Evolutionary conservation across 2,113 vertebrate species (phyloP).

Genomic region (Hoplias malabaricus): DNA sequence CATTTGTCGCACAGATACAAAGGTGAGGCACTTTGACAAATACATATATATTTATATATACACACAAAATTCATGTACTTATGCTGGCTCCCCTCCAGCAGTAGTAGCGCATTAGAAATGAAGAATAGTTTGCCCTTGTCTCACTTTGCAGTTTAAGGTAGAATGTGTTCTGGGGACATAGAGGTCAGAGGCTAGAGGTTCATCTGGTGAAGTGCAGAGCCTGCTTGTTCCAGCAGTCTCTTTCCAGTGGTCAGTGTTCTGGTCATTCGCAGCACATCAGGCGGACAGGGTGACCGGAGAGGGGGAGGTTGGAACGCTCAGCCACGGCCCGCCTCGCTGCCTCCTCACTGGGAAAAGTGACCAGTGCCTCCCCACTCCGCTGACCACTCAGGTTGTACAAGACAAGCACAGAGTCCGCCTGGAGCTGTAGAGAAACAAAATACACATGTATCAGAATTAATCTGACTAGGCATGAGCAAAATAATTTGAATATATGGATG

Average conservation of each 20-base stretch:
- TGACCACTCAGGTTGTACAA: conserved; percentile 87
- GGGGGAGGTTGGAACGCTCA: conserved; percentile 75
- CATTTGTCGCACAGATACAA: neutral
- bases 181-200: conserved; percentile 42
- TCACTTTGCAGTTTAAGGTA: neutral
- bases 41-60: conserved; percentile 17
- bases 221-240: conserved; percentile 14
- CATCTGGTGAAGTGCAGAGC: conserved; percentile 40
- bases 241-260: conserved; percentile 17
- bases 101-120: conserved; percentile 8
- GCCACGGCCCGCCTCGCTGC: conserved; percentile 79
- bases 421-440: conserved; percentile 71
- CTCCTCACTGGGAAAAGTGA: conserved; percentile 86
- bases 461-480: neutral
- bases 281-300: conserved; percentile 78
- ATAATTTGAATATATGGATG: too few relatives aligned
- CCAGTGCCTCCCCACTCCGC: conserved; percentile 86
- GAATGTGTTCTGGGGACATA: neutral
- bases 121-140: conserved; percentile 6
- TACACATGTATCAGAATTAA: neutral
- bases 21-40: conserved; percentile 11
- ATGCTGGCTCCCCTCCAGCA: conserved; percentile 26
- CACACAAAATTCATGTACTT: conserved; percentile 34
- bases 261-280: conserved; percentile 77
- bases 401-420: conserved; percentile 82